Percentiles rank a stretch among this genome's conserved stretches.
Conservation (phyloP, 2,113 vertebrate genomes). For the Amazona guildingii region DNA sequence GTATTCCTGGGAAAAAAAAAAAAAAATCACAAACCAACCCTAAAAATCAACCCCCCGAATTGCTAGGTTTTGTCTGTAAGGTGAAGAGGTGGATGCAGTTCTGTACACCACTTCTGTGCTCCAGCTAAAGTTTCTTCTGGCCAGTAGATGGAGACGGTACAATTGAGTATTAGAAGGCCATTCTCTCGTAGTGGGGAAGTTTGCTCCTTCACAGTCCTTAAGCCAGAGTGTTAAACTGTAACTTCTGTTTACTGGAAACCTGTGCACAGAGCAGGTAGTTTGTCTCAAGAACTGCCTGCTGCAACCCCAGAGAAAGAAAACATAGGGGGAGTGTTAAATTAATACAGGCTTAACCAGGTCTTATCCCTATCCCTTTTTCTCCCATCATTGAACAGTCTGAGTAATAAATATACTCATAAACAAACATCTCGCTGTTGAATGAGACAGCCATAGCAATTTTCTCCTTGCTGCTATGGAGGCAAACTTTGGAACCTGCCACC, state of each 20-base stretch:
- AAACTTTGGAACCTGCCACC: background rate
- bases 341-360: background rate
- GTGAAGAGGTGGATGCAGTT: background rate
- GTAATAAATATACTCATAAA: background rate
- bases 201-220: too few species aligned
- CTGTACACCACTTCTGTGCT: background rate
- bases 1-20: background rate
- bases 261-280: background rate
- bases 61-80: background rate
- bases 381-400: background rate
- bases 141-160: slow-evolving; percentile 49
- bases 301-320: background rate
- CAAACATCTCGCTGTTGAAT: background rate
- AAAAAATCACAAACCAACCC: background rate
- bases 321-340: background rate
- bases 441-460: background rate
- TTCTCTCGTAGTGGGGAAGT: rapidly evolving
- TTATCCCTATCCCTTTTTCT: background rate
- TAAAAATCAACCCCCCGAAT: rapidly evolving
- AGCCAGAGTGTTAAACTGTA: background rate
- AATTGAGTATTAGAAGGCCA: background rate
- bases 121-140: background rate
- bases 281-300: background rate
- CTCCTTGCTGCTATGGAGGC: background rate
- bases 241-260: background rate